phyloP scores from a whole-genome alignment of 2,113 vertebrate genomes.

The Hippocampus barbouri region DNA sequence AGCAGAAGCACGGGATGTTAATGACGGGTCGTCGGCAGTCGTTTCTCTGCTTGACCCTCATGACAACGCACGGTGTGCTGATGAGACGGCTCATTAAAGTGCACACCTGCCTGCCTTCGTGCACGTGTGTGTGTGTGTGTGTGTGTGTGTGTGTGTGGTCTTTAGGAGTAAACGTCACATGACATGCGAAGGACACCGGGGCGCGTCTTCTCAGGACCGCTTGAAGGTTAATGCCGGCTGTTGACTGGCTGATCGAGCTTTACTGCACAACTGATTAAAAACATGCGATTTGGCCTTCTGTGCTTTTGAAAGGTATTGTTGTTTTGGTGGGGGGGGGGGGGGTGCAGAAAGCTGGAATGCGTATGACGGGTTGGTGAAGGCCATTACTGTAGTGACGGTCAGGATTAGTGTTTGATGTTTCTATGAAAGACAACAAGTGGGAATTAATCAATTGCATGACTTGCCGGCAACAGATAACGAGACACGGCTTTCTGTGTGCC shows the following conservation, averaged over 20 bases:
- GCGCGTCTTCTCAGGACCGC: background rate
- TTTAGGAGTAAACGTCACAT: background rate
- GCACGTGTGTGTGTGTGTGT: conserved; percentile 14
- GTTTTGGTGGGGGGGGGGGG: too few relatives aligned
- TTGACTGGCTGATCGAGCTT: background rate
- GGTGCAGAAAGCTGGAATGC: too few relatives aligned
- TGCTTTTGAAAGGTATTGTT: background rate
- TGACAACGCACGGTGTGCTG: conserved; percentile 26
- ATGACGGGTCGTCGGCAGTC: conserved; percentile 35
- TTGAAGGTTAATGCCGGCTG: background rate
- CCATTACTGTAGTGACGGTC: too few relatives aligned
- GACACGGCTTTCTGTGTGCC: too few relatives aligned
- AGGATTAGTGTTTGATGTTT: too few relatives aligned
- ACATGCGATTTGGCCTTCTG: background rate
- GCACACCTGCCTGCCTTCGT: background rate
- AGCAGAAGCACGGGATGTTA: conserved; percentile 35
- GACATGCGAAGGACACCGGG: background rate
- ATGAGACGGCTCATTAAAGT: conserved; percentile 51
- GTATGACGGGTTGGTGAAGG: too few relatives aligned
- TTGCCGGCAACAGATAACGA: too few relatives aligned
- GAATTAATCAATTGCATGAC: too few relatives aligned
- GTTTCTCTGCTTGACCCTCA: conserved; percentile 45
- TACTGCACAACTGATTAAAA: background rate
- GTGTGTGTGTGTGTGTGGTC: conserved; percentile 15
- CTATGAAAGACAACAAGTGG: too few relatives aligned